Percentiles rank a stretch among this genome's conserved stretches.
These are phyloP conservation scores for Gambusia holbrooki DNA, from an alignment of 2,113 vertebrate genomes.

Conservation along the genomic window DNA sequence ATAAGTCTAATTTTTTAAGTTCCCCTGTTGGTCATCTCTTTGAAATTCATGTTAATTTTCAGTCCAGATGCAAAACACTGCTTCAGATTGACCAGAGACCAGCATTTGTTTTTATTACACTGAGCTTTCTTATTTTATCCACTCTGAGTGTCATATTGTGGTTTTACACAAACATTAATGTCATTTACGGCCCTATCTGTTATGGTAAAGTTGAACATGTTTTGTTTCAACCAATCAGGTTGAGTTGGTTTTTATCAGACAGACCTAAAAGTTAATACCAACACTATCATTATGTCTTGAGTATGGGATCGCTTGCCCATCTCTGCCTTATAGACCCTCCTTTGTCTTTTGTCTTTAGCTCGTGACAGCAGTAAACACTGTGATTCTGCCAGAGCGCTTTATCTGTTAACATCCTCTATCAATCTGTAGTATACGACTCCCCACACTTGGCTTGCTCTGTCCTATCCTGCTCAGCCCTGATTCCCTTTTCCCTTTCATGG, in stretches of 20 bases:
- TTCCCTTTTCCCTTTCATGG: constrained; percentile 49
- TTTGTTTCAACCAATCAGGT: background rate
- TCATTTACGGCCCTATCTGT: background rate
- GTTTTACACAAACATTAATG: background rate
- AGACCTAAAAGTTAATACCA: constrained; percentile 12
- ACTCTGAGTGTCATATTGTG: background rate
- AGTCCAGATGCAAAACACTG: no score
- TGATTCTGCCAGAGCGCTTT: constrained; percentile 57
- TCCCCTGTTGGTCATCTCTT: no score
- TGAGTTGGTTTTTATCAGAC: constrained; percentile 1
- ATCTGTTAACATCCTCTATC: constrained; percentile 55
- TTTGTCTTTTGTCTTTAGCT: constrained; percentile 31
- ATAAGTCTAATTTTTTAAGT: no score
- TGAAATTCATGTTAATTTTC: no score
- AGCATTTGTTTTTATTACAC: no score
- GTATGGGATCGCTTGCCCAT: constrained; percentile 31
- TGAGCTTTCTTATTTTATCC: background rate
- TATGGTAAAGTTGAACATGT: background rate
- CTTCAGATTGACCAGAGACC: no score
- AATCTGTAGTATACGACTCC: constrained; percentile 51
- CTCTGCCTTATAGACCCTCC: constrained; percentile 17
- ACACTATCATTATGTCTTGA: constrained; percentile 20
- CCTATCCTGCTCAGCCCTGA: constrained; percentile 46
- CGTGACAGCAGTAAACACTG: constrained; percentile 51
- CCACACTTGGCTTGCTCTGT: constrained; percentile 50